Conservation (phyloP, 2,888 invertebrate genomes). For the Crepidodera aurea region DNA sequence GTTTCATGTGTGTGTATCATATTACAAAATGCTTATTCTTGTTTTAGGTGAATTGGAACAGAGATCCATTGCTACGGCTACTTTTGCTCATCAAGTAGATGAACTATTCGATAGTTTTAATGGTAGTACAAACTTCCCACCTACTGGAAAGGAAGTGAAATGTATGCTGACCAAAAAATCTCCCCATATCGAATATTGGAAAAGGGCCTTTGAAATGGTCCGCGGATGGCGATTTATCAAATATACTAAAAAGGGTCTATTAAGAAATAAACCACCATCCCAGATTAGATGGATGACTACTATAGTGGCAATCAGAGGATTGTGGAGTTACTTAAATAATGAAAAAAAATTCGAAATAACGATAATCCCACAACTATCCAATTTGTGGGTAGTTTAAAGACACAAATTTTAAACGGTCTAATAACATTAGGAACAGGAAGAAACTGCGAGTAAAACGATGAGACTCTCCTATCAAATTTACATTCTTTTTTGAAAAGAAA, state of each 20-base stretch:
- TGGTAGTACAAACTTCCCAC: constrained; percentile 19
- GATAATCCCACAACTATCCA: constrained; percentile 21
- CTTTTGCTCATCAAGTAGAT: constrained; percentile 38
- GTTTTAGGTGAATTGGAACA: constrained; percentile 10
- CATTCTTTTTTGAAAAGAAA: constrained; percentile 5
- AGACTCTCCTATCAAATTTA: constrained; percentile 13
- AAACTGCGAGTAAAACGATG: constrained; percentile 16
- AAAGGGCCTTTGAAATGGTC: constrained; percentile 21
- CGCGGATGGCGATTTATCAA: constrained; percentile 24
- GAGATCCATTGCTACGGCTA: constrained; percentile 31
- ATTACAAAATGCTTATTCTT: neutral
- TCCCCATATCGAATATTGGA: constrained; percentile 29
- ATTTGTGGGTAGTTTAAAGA: constrained; percentile 17
- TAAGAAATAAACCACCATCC: constrained; percentile 31
- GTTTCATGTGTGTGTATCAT: neutral
- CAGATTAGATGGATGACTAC: constrained; percentile 37
- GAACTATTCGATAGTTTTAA: constrained; percentile 45
- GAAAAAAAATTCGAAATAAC: constrained; percentile 5
- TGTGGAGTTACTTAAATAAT: constrained; percentile 23
- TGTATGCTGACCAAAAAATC: constrained; percentile 31
- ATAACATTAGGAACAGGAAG: constrained; percentile 2
- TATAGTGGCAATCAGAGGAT: constrained; percentile 24
- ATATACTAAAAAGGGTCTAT: constrained; percentile 17
- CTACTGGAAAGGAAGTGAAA: constrained; percentile 27
- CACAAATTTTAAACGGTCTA: constrained; percentile 20